A percentile compares a stretch with the other conserved stretches of the same genome.
phyloP scores from a whole-genome alignment of 1,140 invertebrate genomes.

The Heterodera carotae region DNA sequence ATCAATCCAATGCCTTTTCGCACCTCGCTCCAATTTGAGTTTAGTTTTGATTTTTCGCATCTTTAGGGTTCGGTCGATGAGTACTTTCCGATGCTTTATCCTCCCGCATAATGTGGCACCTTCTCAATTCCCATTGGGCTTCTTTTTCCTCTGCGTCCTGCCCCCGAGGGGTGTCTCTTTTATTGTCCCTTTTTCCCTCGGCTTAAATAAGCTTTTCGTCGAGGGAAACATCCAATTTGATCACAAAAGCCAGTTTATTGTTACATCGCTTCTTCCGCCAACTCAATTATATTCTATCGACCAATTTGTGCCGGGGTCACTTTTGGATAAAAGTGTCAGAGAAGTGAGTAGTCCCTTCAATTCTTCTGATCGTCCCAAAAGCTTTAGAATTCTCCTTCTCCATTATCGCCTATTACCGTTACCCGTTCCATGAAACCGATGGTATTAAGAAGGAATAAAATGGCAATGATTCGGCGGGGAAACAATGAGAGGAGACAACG shows the following conservation, averaged over 20 bases:
- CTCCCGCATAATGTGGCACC: background rate
- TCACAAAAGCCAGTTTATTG: background rate
- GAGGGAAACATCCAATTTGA: background rate
- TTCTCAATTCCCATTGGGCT: background rate
- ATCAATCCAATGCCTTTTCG: too few relatives aligned
- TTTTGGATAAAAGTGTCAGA: background rate
- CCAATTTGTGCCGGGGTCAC: background rate
- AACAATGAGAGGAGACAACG: background rate
- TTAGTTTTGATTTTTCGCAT: background rate
- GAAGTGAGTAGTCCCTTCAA: background rate
- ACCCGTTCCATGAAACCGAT: background rate
- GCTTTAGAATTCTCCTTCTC: background rate
- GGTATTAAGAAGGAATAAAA: background rate
- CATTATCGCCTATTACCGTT: background rate
- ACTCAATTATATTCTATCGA: background rate
- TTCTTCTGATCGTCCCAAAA: background rate
- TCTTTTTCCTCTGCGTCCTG: background rate
- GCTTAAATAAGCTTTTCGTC: background rate
- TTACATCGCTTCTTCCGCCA: background rate
- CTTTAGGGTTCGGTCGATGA: background rate
- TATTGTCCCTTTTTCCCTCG: background rate
- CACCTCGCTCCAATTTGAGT: too few relatives aligned
- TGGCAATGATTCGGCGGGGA: background rate
- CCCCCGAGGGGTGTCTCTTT: background rate
- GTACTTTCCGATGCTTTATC: background rate